A percentile compares a stretch with the other conserved stretches of the same genome.
Conservation (phyloP, 2,888 invertebrate genomes). For the Crematogaster levior region DNA sequence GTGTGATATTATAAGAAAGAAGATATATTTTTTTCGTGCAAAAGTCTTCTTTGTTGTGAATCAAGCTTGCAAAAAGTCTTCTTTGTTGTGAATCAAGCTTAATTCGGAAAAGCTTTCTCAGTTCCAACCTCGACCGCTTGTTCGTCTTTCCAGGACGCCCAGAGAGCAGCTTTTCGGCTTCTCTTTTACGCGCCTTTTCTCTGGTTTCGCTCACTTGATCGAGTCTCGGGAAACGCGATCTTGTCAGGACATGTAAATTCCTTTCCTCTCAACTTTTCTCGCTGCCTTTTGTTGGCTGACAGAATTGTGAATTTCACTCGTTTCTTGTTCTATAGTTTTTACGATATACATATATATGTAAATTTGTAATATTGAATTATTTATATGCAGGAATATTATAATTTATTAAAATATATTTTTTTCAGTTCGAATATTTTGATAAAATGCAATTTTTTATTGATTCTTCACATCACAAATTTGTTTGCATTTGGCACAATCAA, state of each 20-base stretch:
- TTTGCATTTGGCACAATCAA: no score
- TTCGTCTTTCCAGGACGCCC: not conserved
- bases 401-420: not conserved
- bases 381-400: not conserved
- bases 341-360: not conserved
- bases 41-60: constrained; percentile 6
- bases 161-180: constrained; percentile 38
- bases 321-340: not conserved
- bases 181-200: constrained; percentile 11
- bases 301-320: not conserved
- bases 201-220: constrained; percentile 59
- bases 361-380: not conserved
- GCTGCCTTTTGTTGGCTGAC: constrained; percentile 20
- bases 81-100: constrained; percentile 27
- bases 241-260: constrained; percentile 59
- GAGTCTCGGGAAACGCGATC: constrained; percentile 67
- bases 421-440: not conserved
- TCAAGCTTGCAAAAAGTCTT: not conserved
- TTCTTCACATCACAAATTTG: no score
- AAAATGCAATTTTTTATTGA: not conserved
- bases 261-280: constrained; percentile 23
- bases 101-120: constrained; percentile 61
- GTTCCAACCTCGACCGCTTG: not conserved
- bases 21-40: not conserved
- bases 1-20: not conserved